These are phyloP conservation scores for Bucorvus abyssinicus DNA, from an alignment of 2,797 vertebrate genomes.

Conservation along the genomic window DNA sequence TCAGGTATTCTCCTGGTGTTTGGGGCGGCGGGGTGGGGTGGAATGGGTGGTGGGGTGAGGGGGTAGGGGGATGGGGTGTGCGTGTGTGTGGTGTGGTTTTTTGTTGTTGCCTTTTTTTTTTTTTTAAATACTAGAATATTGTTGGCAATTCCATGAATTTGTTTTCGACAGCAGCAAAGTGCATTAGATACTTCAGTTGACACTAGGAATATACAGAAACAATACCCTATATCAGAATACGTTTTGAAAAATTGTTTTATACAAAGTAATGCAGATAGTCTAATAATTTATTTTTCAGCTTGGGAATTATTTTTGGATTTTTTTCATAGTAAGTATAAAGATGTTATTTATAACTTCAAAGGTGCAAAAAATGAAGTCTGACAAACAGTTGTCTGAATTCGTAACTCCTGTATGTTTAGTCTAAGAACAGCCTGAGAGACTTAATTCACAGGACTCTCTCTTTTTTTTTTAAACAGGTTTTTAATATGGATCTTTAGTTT, in stretches of 20 bases:
- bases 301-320: neutral
- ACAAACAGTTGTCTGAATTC: neutral
- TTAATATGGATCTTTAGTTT: neutral
- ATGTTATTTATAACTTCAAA: neutral
- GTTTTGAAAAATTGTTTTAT: neutral
- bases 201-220: neutral
- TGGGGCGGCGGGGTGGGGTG: no score
- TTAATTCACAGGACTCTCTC: neutral
- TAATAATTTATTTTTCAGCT: neutral
- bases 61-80: no score
- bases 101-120: no score
- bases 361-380: neutral
- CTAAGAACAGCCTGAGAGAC: neutral
- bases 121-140: neutral
- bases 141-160: neutral
- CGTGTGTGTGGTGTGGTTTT: no score
- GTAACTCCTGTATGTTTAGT: neutral
- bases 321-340: neutral
- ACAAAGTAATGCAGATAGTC: neutral
- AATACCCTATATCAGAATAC: neutral
- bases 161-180: neutral
- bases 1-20: constrained; percentile 79
- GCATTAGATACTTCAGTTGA: neutral
- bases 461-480: neutral
- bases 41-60: no score